Percentiles rank a stretch among this genome's conserved stretches.
These are phyloP conservation scores for Podarcis raffonei DNA, from an alignment of 2,113 vertebrate species.

Conservation along the genomic window DNA sequence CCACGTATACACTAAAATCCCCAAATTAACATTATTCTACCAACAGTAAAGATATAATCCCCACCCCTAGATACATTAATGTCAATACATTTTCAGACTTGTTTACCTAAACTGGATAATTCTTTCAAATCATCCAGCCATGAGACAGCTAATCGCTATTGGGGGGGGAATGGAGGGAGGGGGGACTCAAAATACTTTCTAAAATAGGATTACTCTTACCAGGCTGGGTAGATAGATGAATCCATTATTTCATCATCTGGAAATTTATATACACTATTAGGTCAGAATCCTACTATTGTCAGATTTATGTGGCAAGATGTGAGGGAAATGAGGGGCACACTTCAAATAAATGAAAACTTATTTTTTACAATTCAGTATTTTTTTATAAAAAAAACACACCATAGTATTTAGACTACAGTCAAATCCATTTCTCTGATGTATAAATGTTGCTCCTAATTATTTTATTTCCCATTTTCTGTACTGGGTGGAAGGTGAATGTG, in stretches of 20 bases:
- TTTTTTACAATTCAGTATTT: no score
- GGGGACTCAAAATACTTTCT: constrained; percentile 50
- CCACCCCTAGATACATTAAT: background rate
- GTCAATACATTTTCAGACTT: constrained; percentile 16
- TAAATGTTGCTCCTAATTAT: constrained; percentile 6
- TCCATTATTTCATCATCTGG: constrained; percentile 32
- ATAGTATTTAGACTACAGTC: background rate
- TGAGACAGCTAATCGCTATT: constrained; percentile 52
- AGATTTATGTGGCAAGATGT: constrained; percentile 22
- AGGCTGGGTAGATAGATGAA: constrained; percentile 55
- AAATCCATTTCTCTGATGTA: constrained; percentile 25
- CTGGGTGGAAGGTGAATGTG: background rate
- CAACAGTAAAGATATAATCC: constrained; percentile 13
- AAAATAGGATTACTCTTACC: constrained; percentile 60
- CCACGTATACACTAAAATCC: background rate
- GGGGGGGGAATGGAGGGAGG: background rate
- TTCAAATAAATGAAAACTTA: background rate
- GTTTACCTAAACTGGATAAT: constrained; percentile 52
- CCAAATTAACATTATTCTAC: constrained; percentile 16
- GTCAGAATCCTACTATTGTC: constrained; percentile 45
- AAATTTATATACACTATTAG: constrained; percentile 21
- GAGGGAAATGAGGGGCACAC: background rate
- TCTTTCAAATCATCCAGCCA: constrained; percentile 42
- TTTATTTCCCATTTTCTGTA: constrained; percentile 32
- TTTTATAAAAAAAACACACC: no score